phyloP scores from a whole-genome alignment of 53 echinoderm and acorn worm species.

The Holothuria scabra region DNA sequence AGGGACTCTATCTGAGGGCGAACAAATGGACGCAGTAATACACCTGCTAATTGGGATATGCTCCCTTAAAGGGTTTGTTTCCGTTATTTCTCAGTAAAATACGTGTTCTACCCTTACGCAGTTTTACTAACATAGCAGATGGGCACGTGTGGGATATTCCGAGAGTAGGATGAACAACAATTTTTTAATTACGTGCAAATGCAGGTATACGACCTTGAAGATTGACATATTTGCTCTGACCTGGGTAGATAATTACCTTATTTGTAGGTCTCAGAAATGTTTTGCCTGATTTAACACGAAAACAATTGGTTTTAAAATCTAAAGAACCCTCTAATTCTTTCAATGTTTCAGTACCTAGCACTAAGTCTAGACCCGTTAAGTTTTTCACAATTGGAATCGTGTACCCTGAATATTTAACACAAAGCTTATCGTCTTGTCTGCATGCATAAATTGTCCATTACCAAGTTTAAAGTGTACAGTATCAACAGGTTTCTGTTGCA shows the following conservation, averaged over 20 bases:
- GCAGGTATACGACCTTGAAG: background rate
- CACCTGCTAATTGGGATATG: too few relatives aligned
- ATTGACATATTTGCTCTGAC: too few relatives aligned
- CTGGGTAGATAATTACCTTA: too few relatives aligned
- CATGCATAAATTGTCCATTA: slow-evolving; percentile 13
- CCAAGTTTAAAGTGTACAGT: slow-evolving; percentile 17
- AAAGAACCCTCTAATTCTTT: slow-evolving; percentile 37
- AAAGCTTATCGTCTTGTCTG: background rate
- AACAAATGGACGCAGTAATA: too few relatives aligned
- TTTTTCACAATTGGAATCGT: too few relatives aligned
- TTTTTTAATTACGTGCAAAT: background rate
- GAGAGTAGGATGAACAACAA: background rate
- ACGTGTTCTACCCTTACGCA: too few relatives aligned
- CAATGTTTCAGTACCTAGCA: slow-evolving; percentile 37
- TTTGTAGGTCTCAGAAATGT: background rate
- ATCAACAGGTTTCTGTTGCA: background rate
- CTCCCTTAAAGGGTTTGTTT: too few relatives aligned
- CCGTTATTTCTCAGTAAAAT: too few relatives aligned
- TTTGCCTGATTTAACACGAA: background rate
- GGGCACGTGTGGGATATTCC: background rate
- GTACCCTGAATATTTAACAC: too few relatives aligned
- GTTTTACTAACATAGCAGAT: too few relatives aligned
- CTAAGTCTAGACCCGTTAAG: slow-evolving; percentile 20
- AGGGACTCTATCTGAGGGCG: too few relatives aligned
- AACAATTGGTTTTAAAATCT: slow-evolving; percentile 13